Percentiles rank a stretch among this genome's conserved stretches.
Evolutionary conservation across 1,140 invertebrate genomes (phyloP).

Genomic region (Bombus impatiens): DNA sequence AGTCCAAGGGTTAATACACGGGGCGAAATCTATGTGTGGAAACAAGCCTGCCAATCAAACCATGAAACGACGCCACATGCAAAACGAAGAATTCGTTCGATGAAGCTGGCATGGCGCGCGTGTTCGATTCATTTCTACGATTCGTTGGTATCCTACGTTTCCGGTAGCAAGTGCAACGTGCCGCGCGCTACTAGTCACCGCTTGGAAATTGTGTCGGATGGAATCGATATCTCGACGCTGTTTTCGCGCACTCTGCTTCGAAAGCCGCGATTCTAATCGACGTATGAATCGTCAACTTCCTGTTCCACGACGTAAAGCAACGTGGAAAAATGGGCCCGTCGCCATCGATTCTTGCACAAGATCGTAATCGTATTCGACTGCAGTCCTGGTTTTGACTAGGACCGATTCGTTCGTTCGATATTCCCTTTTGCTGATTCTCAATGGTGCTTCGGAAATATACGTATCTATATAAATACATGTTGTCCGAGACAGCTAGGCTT

Average conservation of each 20-base stretch:
- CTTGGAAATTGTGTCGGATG: constrained; percentile 51
- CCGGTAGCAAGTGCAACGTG: background rate
- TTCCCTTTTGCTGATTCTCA: too few relatives aligned
- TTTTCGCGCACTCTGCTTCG: constrained; percentile 29
- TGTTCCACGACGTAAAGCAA: background rate
- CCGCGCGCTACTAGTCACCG: background rate
- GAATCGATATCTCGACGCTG: constrained; percentile 57
- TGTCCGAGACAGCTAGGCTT: background rate
- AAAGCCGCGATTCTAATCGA: background rate
- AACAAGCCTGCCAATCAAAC: constrained; percentile 39
- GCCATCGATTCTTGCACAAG: background rate
- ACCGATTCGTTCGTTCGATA: background rate
- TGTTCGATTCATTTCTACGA: background rate
- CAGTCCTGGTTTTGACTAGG: too few relatives aligned
- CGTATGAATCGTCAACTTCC: background rate
- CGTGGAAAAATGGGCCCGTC: background rate
- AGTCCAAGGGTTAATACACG: constrained; percentile 1
- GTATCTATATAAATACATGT: background rate
- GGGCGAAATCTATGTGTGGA: background rate
- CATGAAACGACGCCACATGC: constrained; percentile 8
- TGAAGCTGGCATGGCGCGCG: background rate
- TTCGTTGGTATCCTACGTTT: constrained; percentile 18
- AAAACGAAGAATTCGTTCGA: constrained; percentile 23
- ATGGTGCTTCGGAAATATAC: too few relatives aligned
- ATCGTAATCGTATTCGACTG: background rate